Evolutionary conservation across 2,888 invertebrate genomes (phyloP), one percentile per base, ranked within the genome.

Genomic region (Drosophila anomelani): DNA sequence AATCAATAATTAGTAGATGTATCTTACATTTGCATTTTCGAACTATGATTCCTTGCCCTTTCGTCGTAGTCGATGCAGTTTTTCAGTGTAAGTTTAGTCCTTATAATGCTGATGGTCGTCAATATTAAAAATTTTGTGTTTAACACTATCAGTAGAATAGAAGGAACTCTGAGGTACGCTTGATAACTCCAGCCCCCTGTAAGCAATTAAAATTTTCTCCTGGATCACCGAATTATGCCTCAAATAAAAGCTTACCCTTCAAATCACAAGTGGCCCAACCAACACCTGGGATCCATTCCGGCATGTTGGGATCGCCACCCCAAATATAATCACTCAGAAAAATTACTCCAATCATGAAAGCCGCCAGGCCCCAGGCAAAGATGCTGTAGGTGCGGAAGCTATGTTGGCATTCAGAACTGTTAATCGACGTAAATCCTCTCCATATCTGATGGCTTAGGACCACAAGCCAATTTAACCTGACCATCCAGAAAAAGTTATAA

Each of bases 201-300:
- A 3, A 9, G 2, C 6, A 7, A n/a, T 2, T 0, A 5, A n/a
- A 3, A n/a, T 39, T 13, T 1, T 6, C n/a, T 15, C 9, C 2
- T 29, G 1, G n/a, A 47, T 47, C 9, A 10, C 5, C 13, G 7
- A 20, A 20, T 12, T 43, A 2, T 20, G 20, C 7, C 5, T 6
- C 5, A 2, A 9, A n/a, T 26, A 6, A 10, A 46, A n/a, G 15
- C 46, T 5, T 47, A 47, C 46, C 0, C 5, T 8, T 47, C 10
- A n/a, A 8, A 10, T 29, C 26, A n/a, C n/a, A 47, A n/a, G 6
- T 0, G 10, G 5, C n/a, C 56, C 56, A 32, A 29, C 56, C 20
- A 17, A 20, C n/a, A 10, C 46, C 46, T 20, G 56, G 56, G 4
- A 41, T 32, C 56, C 56, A 56, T 0, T 32, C 10, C 7, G 17